A percentile compares a stretch with the other conserved stretches of the same genome.
phyloP scores from a whole-genome alignment of 2,113 vertebrate species.

The Psittacula cyanocephala region DNA sequence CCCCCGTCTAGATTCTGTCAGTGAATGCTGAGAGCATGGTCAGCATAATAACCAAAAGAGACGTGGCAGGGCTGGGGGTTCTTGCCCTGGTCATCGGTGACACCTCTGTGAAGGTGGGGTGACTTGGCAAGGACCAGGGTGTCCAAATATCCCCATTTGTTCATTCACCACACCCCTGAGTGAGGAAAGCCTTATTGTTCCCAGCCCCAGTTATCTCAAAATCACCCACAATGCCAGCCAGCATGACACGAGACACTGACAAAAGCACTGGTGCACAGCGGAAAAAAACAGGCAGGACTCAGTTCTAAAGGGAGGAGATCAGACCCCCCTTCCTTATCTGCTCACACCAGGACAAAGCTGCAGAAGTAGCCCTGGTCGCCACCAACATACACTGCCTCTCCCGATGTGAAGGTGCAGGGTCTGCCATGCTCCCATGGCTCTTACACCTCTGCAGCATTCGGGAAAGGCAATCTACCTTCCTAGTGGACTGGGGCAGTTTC shows the following conservation, averaged over 20 bases:
- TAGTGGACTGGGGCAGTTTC: not conserved
- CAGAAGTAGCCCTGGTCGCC: not conserved
- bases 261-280: not conserved
- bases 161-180: not conserved
- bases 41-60: not conserved
- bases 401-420: not conserved
- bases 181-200: constrained; percentile 9
- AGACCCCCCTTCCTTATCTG: not conserved
- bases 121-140: not conserved
- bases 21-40: accelerated
- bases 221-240: not conserved
- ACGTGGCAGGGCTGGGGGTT: not conserved
- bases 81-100: accelerated
- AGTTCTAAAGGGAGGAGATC: not conserved
- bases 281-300: not conserved
- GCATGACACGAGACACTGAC: not conserved
- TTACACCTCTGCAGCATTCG: not conserved
- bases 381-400: accelerated
- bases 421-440: not conserved
- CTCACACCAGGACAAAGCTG: not conserved
- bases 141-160: not conserved
- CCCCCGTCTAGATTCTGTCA: not conserved
- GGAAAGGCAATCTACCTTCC: not conserved
- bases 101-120: not conserved
- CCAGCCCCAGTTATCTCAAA: not conserved